Conservation (phyloP, 2,113 vertebrate genomes). For the Protobothrops flavoviridis region DNA sequence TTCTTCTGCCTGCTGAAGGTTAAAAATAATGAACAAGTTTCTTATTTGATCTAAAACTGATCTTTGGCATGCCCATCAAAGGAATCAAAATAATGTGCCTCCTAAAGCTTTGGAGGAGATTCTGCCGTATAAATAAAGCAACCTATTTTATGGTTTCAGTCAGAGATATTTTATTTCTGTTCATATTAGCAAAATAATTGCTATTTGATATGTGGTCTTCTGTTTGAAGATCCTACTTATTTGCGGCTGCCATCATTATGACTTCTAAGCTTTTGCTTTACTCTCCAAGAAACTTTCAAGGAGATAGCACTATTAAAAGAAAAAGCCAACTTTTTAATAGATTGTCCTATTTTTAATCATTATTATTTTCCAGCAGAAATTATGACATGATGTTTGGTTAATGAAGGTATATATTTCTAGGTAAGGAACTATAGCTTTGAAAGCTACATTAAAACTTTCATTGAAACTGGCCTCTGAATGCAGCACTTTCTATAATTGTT, state of each 20-base stretch:
- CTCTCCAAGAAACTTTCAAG: slow-evolving; percentile 67
- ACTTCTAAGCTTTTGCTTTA: slow-evolving; percentile 70
- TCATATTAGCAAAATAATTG: slow-evolving; percentile 56
- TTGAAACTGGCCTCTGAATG: neutral
- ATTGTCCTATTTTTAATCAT: slow-evolving; percentile 51
- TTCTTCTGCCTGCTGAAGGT: slow-evolving; percentile 2
- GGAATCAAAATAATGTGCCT: slow-evolving; percentile 16
- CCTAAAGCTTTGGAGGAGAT: slow-evolving; percentile 51
- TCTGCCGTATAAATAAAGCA: slow-evolving; percentile 57
- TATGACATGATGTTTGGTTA: slow-evolving; percentile 29
- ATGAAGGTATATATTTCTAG: slow-evolving; percentile 55
- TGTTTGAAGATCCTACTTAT: slow-evolving; percentile 63
- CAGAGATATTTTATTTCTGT: slow-evolving; percentile 58
- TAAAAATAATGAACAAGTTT: slow-evolving; percentile 23
- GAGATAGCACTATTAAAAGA: slow-evolving; percentile 61
- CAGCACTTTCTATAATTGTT: neutral
- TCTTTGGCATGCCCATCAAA: slow-evolving; percentile 42
- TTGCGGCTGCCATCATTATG: slow-evolving; percentile 64
- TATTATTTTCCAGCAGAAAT: slow-evolving; percentile 26
- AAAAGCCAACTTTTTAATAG: slow-evolving; percentile 59
- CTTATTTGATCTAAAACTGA: slow-evolving; percentile 45
- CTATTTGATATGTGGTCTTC: slow-evolving; percentile 60
- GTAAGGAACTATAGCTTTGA: slow-evolving; percentile 31
- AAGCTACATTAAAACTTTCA: slow-evolving; percentile 30
- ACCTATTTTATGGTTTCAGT: slow-evolving; percentile 57